phyloP scores from a whole-genome alignment of 2,797 vertebrate species.

The Australoheros facetus region DNA sequence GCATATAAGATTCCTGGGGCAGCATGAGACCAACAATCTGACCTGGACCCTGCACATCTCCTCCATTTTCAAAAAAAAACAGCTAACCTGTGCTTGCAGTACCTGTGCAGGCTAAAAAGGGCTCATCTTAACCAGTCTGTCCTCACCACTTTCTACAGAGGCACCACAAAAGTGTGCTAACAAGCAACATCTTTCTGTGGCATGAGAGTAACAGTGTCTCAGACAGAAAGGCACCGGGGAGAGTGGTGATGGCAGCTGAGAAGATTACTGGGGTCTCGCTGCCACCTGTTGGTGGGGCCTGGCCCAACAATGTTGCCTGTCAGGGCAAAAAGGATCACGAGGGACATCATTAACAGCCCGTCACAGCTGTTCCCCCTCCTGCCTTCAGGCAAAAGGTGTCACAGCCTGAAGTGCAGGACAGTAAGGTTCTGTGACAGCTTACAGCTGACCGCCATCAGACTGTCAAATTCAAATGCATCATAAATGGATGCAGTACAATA shows the following conservation, averaged over 20 bases:
- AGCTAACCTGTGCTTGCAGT: neutral
- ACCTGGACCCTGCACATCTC: neutral
- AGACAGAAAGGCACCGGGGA: neutral
- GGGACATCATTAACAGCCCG: neutral
- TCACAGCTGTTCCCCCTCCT: neutral
- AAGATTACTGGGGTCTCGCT: neutral
- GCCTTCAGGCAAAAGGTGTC: neutral
- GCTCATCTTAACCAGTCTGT: neutral
- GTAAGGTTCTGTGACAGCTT: neutral
- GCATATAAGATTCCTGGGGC: neutral
- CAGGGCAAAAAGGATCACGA: neutral
- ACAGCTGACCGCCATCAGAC: fast-evolving
- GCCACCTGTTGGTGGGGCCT: neutral
- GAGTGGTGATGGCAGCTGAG: neutral
- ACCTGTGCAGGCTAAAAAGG: neutral
- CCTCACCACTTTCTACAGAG: neutral
- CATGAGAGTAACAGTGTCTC: neutral
- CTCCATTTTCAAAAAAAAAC: neutral
- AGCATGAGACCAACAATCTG: neutral
- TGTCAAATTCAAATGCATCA: too few relatives aligned
- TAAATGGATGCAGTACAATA: too few relatives aligned
- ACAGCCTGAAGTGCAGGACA: neutral
- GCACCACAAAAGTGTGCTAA: neutral
- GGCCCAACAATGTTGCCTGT: neutral
- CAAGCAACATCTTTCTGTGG: neutral